Conservation (phyloP, 2,888 invertebrate genomes). For the Beris chalybata region DNA sequence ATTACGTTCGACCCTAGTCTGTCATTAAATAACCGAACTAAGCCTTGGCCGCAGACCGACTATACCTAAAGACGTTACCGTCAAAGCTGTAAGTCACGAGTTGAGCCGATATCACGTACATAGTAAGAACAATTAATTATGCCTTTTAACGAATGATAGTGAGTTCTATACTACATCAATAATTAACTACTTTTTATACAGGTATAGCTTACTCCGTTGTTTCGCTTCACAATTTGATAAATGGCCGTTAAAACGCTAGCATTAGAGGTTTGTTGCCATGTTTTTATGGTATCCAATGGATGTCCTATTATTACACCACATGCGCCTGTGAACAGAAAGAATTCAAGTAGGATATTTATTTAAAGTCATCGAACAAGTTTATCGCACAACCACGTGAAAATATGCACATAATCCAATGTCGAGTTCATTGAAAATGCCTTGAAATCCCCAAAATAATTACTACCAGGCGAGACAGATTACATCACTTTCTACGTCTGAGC, state of each 20-base stretch:
- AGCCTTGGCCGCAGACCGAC: no score
- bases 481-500: constrained; percentile 6
- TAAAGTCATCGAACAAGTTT: no score
- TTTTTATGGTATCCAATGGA: constrained; percentile 74
- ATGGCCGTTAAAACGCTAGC: constrained; percentile 52
- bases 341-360: not conserved
- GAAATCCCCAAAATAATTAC: no score
- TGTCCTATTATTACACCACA: constrained; percentile 67
- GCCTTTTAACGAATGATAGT: not conserved
- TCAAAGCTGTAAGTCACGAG: not conserved
- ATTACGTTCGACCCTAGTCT: no score
- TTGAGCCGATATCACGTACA: not conserved
- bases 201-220: constrained; percentile 51
- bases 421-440: no score
- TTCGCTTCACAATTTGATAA: constrained; percentile 51
- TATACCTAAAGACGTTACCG: no score
- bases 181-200: not conserved
- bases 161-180: not conserved
- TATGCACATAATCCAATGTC: no score
- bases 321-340: constrained; percentile 58
- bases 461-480: constrained; percentile 9
- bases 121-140: not conserved
- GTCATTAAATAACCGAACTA: no score
- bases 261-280: constrained; percentile 63
- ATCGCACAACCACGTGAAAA: no score